These are phyloP conservation scores for Pegoplata infirma DNA, from an alignment of 2,888 invertebrate species.

Conservation along the genomic window DNA sequence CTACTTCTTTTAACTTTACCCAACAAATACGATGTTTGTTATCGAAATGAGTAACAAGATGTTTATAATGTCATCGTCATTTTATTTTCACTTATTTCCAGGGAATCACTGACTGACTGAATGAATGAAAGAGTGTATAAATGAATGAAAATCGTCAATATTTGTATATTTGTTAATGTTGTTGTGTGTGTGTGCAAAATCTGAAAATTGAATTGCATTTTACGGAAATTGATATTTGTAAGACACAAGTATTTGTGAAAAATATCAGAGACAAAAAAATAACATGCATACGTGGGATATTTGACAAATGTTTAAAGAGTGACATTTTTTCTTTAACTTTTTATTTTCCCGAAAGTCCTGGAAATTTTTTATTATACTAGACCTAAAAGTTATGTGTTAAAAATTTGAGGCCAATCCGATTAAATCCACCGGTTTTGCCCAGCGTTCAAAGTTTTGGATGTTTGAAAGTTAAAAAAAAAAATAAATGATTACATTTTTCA, in stretches of 20 bases:
- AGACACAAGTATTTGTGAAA: constrained; percentile 52
- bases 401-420: too few relatives aligned
- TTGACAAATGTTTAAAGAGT: too few relatives aligned
- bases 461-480: too few relatives aligned
- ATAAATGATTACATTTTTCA: too few relatives aligned
- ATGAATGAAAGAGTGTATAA: constrained; percentile 37
- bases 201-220: constrained; percentile 63
- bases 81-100: constrained; percentile 37
- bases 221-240: constrained; percentile 63
- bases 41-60: constrained; percentile 56
- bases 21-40: constrained; percentile 37
- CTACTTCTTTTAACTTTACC: constrained; percentile 24
- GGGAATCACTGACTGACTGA: too few relatives aligned
- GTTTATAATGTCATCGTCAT: constrained; percentile 57
- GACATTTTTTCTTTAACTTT: too few relatives aligned
- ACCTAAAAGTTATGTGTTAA: too few relatives aligned
- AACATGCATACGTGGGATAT: too few relatives aligned
- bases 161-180: constrained; percentile 31
- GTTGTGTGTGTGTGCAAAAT: constrained; percentile 41
- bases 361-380: too few relatives aligned
- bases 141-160: constrained; percentile 54
- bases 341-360: too few relatives aligned
- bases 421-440: too few relatives aligned
- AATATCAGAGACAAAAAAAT: not conserved
- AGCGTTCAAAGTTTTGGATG: too few relatives aligned